Percentiles rank a stretch among this genome's conserved stretches.
Conservation (phyloP, 2,888 invertebrate species). For the Orthonevra nobilis region DNA sequence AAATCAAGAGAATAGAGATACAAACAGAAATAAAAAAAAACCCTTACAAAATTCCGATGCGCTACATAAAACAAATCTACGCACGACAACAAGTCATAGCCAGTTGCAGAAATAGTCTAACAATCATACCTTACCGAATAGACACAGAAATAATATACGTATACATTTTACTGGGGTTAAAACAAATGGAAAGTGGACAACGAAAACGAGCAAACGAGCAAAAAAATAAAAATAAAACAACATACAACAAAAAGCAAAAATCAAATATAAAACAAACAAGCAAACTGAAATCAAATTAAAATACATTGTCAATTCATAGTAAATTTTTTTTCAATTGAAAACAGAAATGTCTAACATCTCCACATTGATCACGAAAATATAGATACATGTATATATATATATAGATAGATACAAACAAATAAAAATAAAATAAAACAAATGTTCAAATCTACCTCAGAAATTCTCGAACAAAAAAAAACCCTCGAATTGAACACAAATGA, state of each 20-base stretch:
- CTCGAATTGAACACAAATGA: slow-evolving; percentile 61
- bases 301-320: slow-evolving; percentile 61
- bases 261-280: slow-evolving; percentile 31
- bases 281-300: too few species aligned
- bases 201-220: slow-evolving; percentile 66
- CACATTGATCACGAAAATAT: slow-evolving; percentile 59
- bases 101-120: slow-evolving; percentile 61
- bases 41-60: slow-evolving; percentile 14
- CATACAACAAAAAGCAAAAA: slow-evolving; percentile 30
- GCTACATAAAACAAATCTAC: slow-evolving; percentile 40
- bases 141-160: slow-evolving; percentile 28
- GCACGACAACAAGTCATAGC: slow-evolving; percentile 57
- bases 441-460: slow-evolving; percentile 69
- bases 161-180: slow-evolving; percentile 37
- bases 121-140: slow-evolving; percentile 51
- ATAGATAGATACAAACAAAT: slow-evolving; percentile 64
- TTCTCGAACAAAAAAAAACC: slow-evolving; percentile 38
- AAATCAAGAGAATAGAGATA: slow-evolving; percentile 48
- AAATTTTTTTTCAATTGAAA: slow-evolving; percentile 44
- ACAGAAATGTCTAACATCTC: slow-evolving; percentile 59
- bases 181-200: slow-evolving; percentile 65
- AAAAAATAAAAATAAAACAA: slow-evolving; percentile 59
- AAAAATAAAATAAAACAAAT: slow-evolving; percentile 28
- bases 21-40: slow-evolving; percentile 12
- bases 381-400: slow-evolving; percentile 56